These are phyloP conservation scores for Ctena decussata DNA, from an alignment of 2,888 invertebrate species.

Conservation along the genomic window DNA sequence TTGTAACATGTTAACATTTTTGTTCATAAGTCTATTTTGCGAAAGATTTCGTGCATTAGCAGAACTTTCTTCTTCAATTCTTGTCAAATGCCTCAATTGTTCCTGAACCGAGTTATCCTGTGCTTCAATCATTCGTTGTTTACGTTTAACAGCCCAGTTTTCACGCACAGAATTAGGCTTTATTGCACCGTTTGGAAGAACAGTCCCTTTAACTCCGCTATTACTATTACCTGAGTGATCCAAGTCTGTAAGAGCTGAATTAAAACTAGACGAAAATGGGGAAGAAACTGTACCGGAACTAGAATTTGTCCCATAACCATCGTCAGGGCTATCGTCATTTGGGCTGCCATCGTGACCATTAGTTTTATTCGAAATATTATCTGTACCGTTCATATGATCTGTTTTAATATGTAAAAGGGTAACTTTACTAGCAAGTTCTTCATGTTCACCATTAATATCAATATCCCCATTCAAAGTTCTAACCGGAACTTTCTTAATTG, in stretches of 20 bases:
- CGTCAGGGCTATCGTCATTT: conserved; percentile 68
- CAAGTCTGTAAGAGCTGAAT: conserved; percentile 67
- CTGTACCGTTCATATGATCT: conserved; percentile 29
- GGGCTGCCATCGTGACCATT: conserved; percentile 49
- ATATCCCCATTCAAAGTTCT: not conserved
- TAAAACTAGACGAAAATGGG: conserved; percentile 76
- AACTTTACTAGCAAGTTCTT: conserved; percentile 34
- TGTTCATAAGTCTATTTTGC: not conserved
- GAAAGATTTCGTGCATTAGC: conserved; percentile 43
- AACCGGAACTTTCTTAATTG: not conserved
- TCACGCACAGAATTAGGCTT: conserved; percentile 63
- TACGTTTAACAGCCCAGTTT: conserved; percentile 70
- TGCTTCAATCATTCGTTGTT: conserved; percentile 71
- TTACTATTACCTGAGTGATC: conserved; percentile 67
- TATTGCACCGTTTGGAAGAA: conserved; percentile 69
- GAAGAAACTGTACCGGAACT: conserved; percentile 79
- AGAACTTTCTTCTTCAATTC: conserved; percentile 77
- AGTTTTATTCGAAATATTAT: conserved; percentile 25
- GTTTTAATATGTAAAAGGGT: conserved; percentile 58
- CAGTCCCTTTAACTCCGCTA: conserved; percentile 56
- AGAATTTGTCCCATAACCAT: conserved; percentile 80
- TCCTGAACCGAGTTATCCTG: conserved; percentile 76
- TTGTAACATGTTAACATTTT: conserved; percentile 9
- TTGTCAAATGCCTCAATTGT: conserved; percentile 76
- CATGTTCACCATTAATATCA: not conserved